These are phyloP conservation scores for Phoenoteleia sp. DNA, from an alignment of 2,888 invertebrate genomes.

Conservation along the genomic window DNA sequence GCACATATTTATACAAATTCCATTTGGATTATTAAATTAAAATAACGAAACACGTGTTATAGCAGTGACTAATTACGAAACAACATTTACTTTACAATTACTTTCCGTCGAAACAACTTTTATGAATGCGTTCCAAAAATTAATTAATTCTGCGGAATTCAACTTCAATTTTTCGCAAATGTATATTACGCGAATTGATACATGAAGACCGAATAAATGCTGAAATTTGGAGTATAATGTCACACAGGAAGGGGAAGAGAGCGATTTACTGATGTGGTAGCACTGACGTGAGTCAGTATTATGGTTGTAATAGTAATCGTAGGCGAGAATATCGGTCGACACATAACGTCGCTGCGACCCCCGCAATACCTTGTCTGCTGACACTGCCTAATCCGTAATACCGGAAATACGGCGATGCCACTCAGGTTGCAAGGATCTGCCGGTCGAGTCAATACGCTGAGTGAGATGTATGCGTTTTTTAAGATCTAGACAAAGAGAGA, in stretches of 20 bases:
- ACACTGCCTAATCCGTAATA: slow-evolving; percentile 70
- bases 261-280: slow-evolving; percentile 69
- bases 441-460: slow-evolving; percentile 54
- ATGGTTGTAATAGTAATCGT: slow-evolving; percentile 66
- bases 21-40: too few species aligned
- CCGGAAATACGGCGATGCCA: slow-evolving; percentile 68
- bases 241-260: slow-evolving; percentile 60
- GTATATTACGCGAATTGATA: slow-evolving; percentile 54
- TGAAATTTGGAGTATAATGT: slow-evolving; percentile 69
- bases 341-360: slow-evolving; percentile 66
- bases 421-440: slow-evolving; percentile 62
- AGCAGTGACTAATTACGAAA: too few species aligned
- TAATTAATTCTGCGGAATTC: slow-evolving; percentile 27
- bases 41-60: too few species aligned
- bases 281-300: slow-evolving; percentile 66
- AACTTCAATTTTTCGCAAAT: slow-evolving; percentile 33
- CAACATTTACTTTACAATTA: too few species aligned
- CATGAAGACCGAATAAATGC: slow-evolving; percentile 41
- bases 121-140: not conserved
- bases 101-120: not conserved
- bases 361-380: slow-evolving; percentile 69
- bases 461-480: slow-evolving; percentile 56
- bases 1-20: too few species aligned
- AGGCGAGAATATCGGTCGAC: slow-evolving; percentile 72
- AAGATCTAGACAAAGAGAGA: slow-evolving; percentile 32